Percentiles rank a stretch among this genome's conserved stretches.
These are phyloP conservation scores for Macrocentrus cingulum DNA, from an alignment of 1,140 invertebrate species.

Conservation along the genomic window DNA sequence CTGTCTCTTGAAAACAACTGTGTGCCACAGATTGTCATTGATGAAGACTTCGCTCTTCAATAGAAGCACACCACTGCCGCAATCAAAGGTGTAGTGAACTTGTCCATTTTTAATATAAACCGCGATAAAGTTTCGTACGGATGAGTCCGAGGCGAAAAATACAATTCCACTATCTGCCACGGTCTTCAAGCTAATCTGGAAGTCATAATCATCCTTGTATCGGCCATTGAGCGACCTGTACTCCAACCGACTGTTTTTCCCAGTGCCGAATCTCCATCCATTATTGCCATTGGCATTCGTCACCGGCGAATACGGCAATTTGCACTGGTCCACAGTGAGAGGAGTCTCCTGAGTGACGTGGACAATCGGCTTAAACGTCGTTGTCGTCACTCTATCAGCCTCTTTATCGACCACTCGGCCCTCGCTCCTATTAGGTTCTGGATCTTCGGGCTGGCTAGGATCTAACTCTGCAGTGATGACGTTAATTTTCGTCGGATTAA, in stretches of 20 bases:
- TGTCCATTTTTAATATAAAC: constrained; percentile 79
- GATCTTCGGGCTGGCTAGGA: constrained; percentile 22
- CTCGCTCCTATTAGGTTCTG: constrained; percentile 25
- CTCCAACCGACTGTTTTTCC: constrained; percentile 73
- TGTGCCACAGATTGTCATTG: constrained; percentile 89
- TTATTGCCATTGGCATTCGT: constrained; percentile 44
- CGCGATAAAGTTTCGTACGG: constrained; percentile 76
- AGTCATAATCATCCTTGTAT: constrained; percentile 69
- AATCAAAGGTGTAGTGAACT: constrained; percentile 73
- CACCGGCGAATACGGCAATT: constrained; percentile 48
- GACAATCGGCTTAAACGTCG: no score
- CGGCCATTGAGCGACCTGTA: constrained; percentile 65
- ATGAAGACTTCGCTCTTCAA: constrained; percentile 63
- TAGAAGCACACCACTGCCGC: constrained; percentile 68
- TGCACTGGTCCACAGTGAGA: constrained; percentile 44
- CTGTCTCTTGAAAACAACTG: constrained; percentile 65
- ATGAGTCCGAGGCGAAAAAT: constrained; percentile 75
- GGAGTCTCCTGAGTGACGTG: constrained; percentile 21
- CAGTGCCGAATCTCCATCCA: constrained; percentile 63
- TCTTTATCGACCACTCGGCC: constrained; percentile 28
- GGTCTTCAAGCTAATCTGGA: constrained; percentile 84
- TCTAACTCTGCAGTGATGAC: constrained; percentile 39
- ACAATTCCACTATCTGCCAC: constrained; percentile 76
- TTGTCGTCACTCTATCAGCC: constrained; percentile 18
- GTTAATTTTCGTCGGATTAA: constrained; percentile 39